These are phyloP conservation scores for Thysanoteuthis rhombus DNA, from an alignment of 2,888 invertebrate species.

Conservation along the genomic window DNA sequence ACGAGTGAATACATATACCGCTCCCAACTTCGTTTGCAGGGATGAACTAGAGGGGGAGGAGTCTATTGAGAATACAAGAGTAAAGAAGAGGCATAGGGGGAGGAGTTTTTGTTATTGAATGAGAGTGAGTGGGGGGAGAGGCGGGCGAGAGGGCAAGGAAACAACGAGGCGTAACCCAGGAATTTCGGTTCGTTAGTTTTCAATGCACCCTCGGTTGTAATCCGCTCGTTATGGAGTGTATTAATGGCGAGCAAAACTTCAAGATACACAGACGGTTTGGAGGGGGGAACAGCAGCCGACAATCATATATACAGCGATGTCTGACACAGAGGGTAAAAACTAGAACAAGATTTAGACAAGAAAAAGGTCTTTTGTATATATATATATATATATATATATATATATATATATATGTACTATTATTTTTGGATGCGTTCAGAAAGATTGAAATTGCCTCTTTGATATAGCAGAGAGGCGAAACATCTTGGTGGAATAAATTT, in stretches of 20 bases:
- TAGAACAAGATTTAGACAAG: not conserved
- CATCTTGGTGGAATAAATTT: no score
- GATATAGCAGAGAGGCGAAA: no score
- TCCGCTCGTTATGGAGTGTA: not conserved
- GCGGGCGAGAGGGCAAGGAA: not conserved
- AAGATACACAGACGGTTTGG: not conserved
- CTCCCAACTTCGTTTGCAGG: no score
- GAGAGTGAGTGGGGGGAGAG: not conserved
- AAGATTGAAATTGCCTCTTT: no score
- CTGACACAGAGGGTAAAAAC: not conserved
- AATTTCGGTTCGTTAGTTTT: constrained; percentile 12
- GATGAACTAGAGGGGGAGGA: not conserved
- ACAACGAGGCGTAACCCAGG: constrained; percentile 12
- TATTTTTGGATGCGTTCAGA: no score
- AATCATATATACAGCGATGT: not conserved
- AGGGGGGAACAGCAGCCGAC: no score
- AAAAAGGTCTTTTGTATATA: not conserved
- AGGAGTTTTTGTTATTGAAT: not conserved
- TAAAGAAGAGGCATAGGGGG: not conserved
- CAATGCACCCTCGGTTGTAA: not conserved
- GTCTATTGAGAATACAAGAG: not conserved
- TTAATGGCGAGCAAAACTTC: not conserved
- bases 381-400: not conserved
- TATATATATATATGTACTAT: no score
- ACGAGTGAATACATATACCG: no score